phyloP scores from a whole-genome alignment of 2,797 vertebrate genomes.

The Typhlichthys eigenmanni region DNA sequence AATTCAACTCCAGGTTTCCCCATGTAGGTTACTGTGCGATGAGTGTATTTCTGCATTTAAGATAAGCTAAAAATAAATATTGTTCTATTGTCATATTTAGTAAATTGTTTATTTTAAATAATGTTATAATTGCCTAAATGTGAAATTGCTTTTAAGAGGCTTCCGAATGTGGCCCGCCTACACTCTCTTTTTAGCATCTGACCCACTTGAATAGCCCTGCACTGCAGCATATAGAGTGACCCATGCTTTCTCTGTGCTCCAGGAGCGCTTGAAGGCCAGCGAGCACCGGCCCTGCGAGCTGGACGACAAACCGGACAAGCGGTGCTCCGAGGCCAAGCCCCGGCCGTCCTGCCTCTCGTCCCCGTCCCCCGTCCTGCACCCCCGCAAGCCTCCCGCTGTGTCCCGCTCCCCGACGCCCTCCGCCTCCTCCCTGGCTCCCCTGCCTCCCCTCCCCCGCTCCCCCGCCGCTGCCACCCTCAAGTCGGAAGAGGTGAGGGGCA shows the following conservation, averaged over 20 bases:
- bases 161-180: too few species aligned
- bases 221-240: not conserved
- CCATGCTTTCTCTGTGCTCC: conserved; percentile 25
- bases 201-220: too few species aligned
- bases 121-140: too few species aligned
- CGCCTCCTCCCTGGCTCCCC: conserved; percentile 81
- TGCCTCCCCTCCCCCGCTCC: conserved; percentile 77
- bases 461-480: conserved; percentile 82
- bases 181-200: too few species aligned
- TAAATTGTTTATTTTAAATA: too few species aligned
- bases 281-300: conserved; percentile 84
- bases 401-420: conserved; percentile 79
- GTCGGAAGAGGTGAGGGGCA: conserved; percentile 79
- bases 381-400: conserved; percentile 79
- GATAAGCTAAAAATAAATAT: too few species aligned
- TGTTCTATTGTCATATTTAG: too few species aligned
- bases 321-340: conserved; percentile 80
- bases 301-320: conserved; percentile 87
- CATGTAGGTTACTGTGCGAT: too few species aligned
- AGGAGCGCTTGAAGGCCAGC: conserved; percentile 91
- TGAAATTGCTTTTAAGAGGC: too few species aligned
- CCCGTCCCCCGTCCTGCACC: conserved; percentile 75
- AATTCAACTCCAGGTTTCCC: too few species aligned
- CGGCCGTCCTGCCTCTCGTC: conserved; percentile 72
- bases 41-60: too few species aligned